Evolutionary conservation across 2,888 invertebrate genomes (phyloP), one percentile per base, ranked within the genome.

Genomic region (Thyatira batis): DNA sequence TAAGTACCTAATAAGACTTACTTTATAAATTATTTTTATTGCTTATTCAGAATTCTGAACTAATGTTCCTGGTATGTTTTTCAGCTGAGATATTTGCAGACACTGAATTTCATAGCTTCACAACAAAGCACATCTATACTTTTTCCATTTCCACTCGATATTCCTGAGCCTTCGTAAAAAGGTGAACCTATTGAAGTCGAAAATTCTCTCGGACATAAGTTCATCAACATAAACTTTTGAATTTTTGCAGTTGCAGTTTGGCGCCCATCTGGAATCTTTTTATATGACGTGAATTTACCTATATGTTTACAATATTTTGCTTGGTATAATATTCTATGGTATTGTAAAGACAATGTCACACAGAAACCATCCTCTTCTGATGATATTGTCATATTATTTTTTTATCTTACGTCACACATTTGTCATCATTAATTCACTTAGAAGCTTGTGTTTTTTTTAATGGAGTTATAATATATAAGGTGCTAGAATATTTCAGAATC

Each of bases 21-120:
- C 13, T 3, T 8, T 13, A n/a, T 50, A 51, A 25, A 45, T 9
- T 44, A 46, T 13, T 27, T 43, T 50, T 28, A 51, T 43, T n/a
- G n/a, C n/a, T n/a, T n/a, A n/a, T 39, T 25, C 45, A 45, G 20
- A 27, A 13, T 44, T 8, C 11, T 23, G 21, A 45, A n/a, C 9
- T 49, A 30, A 23, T 25, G 53, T 49, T 13, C n/a, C 5, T 33
- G n/a, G 13, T 39, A 30, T 54, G 43, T 51, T 49, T 84, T 85
- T 58, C 77, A 85, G 86, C 64, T 85, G 13, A 72, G 82, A 68
- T 85, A 86, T 61, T 68, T 86, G 39, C 84, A 85, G 72, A 82
- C 85, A 5, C 66, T 85, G 13, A 82, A 78, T 56, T 67, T 60
- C 55, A 78, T 85, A 45, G 79, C 82, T 49, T 56, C 79, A 2